A percentile compares a stretch with the other conserved stretches of the same genome.
phyloP scores from a whole-genome alignment of 2,888 invertebrate species.

The Parnassius glacialis region DNA sequence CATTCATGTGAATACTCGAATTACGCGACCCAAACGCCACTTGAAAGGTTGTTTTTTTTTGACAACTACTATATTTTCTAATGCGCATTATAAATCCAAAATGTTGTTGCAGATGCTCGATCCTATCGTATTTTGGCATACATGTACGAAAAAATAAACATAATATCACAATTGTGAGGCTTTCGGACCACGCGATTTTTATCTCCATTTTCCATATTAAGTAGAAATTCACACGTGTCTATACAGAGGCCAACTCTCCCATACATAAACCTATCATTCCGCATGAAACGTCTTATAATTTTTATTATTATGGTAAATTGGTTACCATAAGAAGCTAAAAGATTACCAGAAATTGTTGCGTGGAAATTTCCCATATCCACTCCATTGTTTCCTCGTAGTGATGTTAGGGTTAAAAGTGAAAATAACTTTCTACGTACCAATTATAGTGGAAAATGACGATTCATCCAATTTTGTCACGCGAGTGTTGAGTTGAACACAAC shows the following conservation, averaged over 20 bases:
- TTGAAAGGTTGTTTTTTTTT: too few relatives aligned
- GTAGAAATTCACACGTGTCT: constrained; percentile 16
- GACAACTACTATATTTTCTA: too few relatives aligned
- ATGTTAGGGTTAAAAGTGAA: constrained; percentile 24
- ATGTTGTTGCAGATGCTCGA: too few relatives aligned
- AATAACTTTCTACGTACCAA: constrained; percentile 32
- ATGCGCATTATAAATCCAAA: too few relatives aligned
- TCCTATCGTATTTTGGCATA: too few relatives aligned
- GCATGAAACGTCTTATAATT: constrained; percentile 4
- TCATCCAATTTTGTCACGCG: neutral
- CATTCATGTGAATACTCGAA: too few relatives aligned
- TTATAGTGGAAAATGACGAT: constrained; percentile 8
- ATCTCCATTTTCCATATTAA: neutral
- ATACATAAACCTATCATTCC: constrained; percentile 5
- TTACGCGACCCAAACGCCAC: too few relatives aligned
- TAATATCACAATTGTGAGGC: too few relatives aligned
- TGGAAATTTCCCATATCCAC: constrained; percentile 28
- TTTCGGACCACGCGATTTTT: too few relatives aligned
- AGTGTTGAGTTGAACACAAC: too few relatives aligned
- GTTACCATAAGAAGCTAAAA: constrained; percentile 22
- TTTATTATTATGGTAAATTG: constrained; percentile 23
- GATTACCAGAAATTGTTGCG: constrained; percentile 19
- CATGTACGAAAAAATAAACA: too few relatives aligned
- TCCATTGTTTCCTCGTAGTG: constrained; percentile 29
- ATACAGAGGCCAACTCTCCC: neutral